Conservation (phyloP, 1,140 invertebrate genomes). For the Hypothenemus hampei region DNA sequence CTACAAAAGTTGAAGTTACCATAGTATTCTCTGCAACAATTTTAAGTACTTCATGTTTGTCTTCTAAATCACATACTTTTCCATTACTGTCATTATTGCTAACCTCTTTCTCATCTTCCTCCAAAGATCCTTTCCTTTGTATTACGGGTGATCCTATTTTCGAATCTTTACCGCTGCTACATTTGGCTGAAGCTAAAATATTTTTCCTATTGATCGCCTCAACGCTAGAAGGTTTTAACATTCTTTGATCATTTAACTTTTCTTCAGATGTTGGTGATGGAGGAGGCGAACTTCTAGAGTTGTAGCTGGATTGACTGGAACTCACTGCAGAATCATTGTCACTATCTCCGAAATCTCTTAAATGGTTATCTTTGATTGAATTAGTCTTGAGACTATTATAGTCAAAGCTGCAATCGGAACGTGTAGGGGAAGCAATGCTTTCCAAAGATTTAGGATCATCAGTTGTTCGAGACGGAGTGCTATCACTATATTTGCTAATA, state of each 20-base stretch:
- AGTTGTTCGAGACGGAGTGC: conserved; percentile 11
- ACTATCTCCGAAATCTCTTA: conserved; percentile 59
- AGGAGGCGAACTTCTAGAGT: conserved; percentile 65
- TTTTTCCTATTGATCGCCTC: conserved; percentile 81
- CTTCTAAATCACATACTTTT: too few relatives aligned
- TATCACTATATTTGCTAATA: conserved; percentile 27
- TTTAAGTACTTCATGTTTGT: too few relatives aligned
- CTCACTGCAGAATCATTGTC: conserved; percentile 84
- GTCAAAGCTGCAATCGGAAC: conserved; percentile 52
- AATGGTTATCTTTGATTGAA: conserved; percentile 21
- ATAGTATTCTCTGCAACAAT: too few relatives aligned
- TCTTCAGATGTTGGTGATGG: conserved; percentile 43
- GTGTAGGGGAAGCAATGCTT: conserved; percentile 55
- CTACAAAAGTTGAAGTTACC: too few relatives aligned
- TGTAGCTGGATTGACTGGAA: conserved; percentile 65
- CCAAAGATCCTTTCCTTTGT: conserved; percentile 58
- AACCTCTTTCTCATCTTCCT: conserved; percentile 34
- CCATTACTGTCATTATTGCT: too few relatives aligned
- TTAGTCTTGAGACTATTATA: conserved; percentile 43
- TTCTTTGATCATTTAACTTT: conserved; percentile 44
- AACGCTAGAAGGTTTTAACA: conserved; percentile 71
- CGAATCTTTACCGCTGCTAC: conserved; percentile 67
- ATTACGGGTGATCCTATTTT: conserved; percentile 64
- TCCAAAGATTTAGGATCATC: conserved; percentile 53
- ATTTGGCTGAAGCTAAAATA: conserved; percentile 79